Base-by-base conservation (phyloP, 2,888 invertebrate species). In the Coleophora flavipennella region DNA sequence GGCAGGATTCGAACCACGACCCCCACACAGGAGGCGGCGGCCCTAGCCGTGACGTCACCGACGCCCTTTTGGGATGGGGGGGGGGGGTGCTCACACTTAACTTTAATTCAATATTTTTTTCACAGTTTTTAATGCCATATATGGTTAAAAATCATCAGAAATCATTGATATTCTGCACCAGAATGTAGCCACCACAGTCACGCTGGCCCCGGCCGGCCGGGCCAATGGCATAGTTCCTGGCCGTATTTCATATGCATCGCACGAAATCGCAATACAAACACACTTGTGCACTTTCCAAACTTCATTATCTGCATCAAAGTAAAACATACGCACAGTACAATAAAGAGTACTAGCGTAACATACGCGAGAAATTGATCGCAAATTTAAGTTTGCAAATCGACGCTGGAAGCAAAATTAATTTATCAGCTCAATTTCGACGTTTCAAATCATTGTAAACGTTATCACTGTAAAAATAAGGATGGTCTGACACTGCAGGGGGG, bases 211-310 rank as follows among this genome's bases (percentile, higher is more conserved):
- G 3, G 11, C 6, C 20, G 20, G 11, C 6, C 20, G 20, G 29
- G 13, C 36, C 29, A 29, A 11, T 36, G 36, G 36, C 36, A 36
- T 29, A 36, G 14, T 36, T 36, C 29, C 29, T 10, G 62, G 62
- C 57, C 57, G 51, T 61, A 66, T 59, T 68, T 60, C 57, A 56
- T 51, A 66, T 59, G 59, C 69, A 57, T 51, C 51, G 57, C 67
- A 64, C 63, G 62, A 58, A 54, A 50, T 40, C 39, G 48, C 43
- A 41, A 2, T 12, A 36, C 55, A 49, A 55, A 49, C 48, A 48
- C 44, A 44, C 44, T 52, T 49, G 40, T 49, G 40, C 48, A 47
- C 12, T 28, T 26, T 7, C 9, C 26, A 31, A 39, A 35, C 29
- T 4, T 27, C 4, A 12, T 6, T 12, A n/a, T n/a, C n/a, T n/a